These are phyloP conservation scores for Philonicus albiceps DNA, from an alignment of 2,888 invertebrate genomes.

Conservation along the genomic window DNA sequence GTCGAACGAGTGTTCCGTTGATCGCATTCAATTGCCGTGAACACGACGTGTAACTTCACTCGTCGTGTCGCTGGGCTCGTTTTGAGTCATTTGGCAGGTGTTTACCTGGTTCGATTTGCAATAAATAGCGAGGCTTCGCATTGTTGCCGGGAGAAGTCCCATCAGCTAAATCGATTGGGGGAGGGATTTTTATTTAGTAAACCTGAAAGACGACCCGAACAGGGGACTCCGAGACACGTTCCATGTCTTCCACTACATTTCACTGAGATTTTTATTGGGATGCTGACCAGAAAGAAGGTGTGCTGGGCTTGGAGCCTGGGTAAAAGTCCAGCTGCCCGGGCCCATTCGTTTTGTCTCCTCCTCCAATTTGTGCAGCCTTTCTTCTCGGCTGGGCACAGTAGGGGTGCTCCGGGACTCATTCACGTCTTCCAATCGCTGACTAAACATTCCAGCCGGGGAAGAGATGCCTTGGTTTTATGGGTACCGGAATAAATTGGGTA, in stretches of 20 bases:
- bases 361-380: not conserved
- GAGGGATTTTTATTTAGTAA: not conserved
- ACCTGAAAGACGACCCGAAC: not conserved
- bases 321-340: not conserved
- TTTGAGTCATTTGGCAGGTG: not conserved
- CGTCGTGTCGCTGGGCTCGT: not conserved
- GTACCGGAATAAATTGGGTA: not conserved
- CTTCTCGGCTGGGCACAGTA: not conserved
- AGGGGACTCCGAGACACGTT: not conserved
- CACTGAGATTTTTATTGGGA: slow-evolving; percentile 3
- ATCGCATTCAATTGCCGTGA: not conserved
- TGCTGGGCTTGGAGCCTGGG: not conserved
- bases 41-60: not conserved
- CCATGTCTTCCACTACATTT: slow-evolving; percentile 27
- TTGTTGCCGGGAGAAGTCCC: not conserved
- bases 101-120: not conserved
- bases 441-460: not conserved
- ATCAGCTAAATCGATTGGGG: not conserved
- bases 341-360: not conserved
- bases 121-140: not conserved
- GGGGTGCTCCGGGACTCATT: not conserved
- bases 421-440: not conserved
- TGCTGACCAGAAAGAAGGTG: slow-evolving; percentile 12
- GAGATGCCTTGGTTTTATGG: not conserved
- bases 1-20: not conserved